Conservation (phyloP, 2,113 vertebrate genomes). For the Plectropomus leopardus region DNA sequence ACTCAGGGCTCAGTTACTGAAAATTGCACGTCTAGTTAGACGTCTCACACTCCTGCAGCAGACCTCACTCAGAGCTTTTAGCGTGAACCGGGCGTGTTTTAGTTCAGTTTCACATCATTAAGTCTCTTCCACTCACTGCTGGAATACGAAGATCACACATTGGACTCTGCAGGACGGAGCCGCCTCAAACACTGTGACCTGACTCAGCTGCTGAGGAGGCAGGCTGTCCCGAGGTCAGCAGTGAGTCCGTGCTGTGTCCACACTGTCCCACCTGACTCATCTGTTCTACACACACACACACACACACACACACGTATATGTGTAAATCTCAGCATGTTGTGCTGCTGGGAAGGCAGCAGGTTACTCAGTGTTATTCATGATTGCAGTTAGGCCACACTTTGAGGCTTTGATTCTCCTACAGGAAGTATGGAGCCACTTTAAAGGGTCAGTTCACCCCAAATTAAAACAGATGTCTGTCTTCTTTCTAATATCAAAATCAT, state of each 20-base stretch:
- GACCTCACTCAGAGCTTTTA: not conserved
- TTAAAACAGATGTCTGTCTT: too few species aligned
- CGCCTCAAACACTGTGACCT: conserved; percentile 24
- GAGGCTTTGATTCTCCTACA: not conserved
- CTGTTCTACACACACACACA: not conserved
- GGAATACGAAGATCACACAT: conserved; percentile 15
- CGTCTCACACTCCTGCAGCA: conserved; percentile 12
- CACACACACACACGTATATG: not conserved
- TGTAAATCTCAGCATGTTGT: conserved; percentile 49
- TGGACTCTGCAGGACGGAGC: conserved; percentile 31
- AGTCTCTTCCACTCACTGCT: conserved; percentile 11
- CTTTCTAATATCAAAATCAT: too few species aligned
- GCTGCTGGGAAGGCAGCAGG: conserved; percentile 52
- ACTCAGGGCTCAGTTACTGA: conserved; percentile 11
- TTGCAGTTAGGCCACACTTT: not conserved
- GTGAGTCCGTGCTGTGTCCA: not conserved
- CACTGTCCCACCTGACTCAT: conserved; percentile 55
- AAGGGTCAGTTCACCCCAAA: too few species aligned
- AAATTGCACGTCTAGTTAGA: too few species aligned
- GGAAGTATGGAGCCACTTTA: not conserved
- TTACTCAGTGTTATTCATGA: conserved; percentile 43
- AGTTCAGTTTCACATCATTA: not conserved
- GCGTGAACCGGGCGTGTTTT: conserved; percentile 4
- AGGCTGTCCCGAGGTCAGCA: conserved; percentile 65
- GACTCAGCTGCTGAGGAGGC: conserved; percentile 62